Evolutionary conservation across 2,113 vertebrate genomes (phyloP), one percentile per base, ranked within the genome.

Genomic region (Myiozetetes cayanensis): DNA sequence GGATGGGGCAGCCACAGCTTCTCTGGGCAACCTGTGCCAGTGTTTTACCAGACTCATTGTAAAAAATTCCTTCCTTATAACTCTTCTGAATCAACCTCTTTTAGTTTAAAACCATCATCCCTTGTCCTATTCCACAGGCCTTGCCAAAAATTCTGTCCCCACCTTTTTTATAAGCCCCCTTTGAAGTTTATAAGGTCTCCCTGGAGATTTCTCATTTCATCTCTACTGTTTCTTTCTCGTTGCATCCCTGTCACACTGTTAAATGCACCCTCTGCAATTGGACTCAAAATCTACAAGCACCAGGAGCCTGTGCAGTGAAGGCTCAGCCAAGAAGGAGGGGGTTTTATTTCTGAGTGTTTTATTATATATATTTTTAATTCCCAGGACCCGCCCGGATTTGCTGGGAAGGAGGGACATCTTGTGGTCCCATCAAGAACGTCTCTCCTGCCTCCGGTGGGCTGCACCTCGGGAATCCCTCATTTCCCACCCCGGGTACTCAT

Each of bases 401-500:
- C 21, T 9, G 83, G 90, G 83, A 74, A 80, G 83, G 63, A 74
- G 67, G 72, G 96, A 96, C 96, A 96, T 63, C 94, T 97, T 65
- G 94, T 71, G 96, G 96, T 59, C 63, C 23, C 15, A 59, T 3
- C 65, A 55, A 1, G 55, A 94, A 92, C 43, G 44, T 4, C 30
- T 27, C 71, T 33, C 17, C 22, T 10, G 19, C 23, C 28, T 70
- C 35, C 8, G 1, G 4, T 41, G 37, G 6, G 15, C 6, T 44
- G 15, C 24, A 25, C 28, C 30, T 30, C 9, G 8, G 14, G 6
- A 43, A 81, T 30, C 31, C 7, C 8, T 9, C 3, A 25, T 2
- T 23, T 41, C 22, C n/a, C 6, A 0, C 4, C 24, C 13, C 14
- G 6, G n/a, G 21, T 61, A 66, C 33, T 61, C 19, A 46, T 46